Evolutionary conservation across 2,113 vertebrate species (phyloP).

Genomic region (Orientallactaga bullata): DNA sequence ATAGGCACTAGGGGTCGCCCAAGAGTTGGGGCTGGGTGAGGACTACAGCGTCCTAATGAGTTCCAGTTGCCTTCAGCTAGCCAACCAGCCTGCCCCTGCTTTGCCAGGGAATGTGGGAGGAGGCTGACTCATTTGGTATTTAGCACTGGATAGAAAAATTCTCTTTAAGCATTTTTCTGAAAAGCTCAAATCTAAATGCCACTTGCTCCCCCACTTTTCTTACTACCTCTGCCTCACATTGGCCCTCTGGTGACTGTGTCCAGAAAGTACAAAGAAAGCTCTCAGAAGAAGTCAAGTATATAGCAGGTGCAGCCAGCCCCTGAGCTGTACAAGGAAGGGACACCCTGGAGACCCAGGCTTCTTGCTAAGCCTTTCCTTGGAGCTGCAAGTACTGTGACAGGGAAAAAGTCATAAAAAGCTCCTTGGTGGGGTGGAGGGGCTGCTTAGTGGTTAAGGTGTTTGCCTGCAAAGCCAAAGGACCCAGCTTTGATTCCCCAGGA

Average conservation of each 20-base stretch:
- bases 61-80: background rate
- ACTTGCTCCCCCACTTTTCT: background rate
- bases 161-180: constrained; percentile 41
- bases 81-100: background rate
- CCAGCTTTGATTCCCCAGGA: no score
- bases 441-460: no score
- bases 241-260: background rate
- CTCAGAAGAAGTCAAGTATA: background rate
- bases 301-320: background rate
- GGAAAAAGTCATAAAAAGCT: background rate
- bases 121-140: constrained; percentile 53
- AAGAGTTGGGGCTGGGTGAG: background rate
- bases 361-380: background rate
- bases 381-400: background rate
- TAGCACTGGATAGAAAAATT: background rate
- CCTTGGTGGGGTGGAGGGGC: background rate
- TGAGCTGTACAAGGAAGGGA: background rate
- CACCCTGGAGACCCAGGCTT: background rate
- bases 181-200: constrained; percentile 26
- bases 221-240: background rate
- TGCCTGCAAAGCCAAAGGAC: no score
- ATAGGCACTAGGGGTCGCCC: no score
- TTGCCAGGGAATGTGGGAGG: background rate
- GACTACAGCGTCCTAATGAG: background rate
- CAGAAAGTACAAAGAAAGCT: background rate